Evolutionary conservation across 37 sponge, comb jelly and placozoan species (phyloP), one percentile per base, ranked within the genome.

Genomic region (Spongilla lacustris): DNA sequence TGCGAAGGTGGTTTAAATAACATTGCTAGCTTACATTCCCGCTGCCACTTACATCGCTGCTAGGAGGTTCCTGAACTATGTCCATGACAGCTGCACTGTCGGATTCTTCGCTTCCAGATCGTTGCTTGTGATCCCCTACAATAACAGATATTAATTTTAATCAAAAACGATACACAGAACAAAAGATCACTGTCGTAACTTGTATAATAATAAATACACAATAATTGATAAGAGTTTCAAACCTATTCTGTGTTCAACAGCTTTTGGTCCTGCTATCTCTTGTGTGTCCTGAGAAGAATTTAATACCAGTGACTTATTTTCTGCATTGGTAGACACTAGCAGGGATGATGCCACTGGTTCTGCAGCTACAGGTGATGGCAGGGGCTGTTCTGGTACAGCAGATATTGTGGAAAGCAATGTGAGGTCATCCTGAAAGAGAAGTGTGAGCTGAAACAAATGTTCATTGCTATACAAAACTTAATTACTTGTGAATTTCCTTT

Each of bases 401-500:
- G 68, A 84, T 22, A 26, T 74, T 66, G 41, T 66, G 28, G 75
- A 68, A 29, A 80, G 75, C 27, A 78, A 67, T 22, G 79, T 73
- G 41, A 84, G 74, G 68, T 89, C 85, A 10, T 84, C 74, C 69
- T 74, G 33, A 19, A 35, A 33, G 11, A 14, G 14, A 25, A n/a
- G n/a, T 34, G n/a, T 36, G 26, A 8, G 17, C 24, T 76, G 48
- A 31, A 34, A 35, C 2, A 2, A 35, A 17, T 22, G 6, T 36
- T 38, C 77, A 68, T 28, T 3, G 6, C 8, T 23, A 78, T 11
- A 34, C 9, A 67, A 22, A 50, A 27, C 76, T 66, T 22, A n/a
- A n/a, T n/a, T n/a, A 79, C 80, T 67, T 78, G 70, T 11, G 82
- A 76, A 50, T 69, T 85, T 36, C 81, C 80, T 68, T 94, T 94